Evolutionary conservation across 2,797 vertebrate genomes (phyloP).

Genomic region (Catostomus latipinnis): DNA sequence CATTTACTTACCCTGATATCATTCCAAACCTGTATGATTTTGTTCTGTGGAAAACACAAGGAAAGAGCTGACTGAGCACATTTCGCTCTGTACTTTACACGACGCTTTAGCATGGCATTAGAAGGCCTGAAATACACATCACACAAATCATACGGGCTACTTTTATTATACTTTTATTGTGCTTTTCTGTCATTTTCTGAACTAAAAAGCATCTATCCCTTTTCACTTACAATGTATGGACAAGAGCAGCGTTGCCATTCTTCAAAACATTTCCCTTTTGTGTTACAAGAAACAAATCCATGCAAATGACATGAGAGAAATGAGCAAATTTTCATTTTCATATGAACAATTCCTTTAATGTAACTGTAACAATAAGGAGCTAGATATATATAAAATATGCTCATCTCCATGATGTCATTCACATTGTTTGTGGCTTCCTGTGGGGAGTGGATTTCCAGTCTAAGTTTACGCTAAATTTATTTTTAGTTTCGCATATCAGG

Average conservation of each 20-base stretch:
- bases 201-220: no score
- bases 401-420: slow-evolving; percentile 32
- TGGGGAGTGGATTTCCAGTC: slow-evolving; percentile 54
- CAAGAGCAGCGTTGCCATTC: background rate
- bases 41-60: background rate
- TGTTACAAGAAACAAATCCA: background rate
- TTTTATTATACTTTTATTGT: no score
- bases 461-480: slow-evolving; percentile 60
- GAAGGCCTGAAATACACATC: no score
- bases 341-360: background rate
- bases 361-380: slow-evolving; percentile 21
- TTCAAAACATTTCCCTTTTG: background rate
- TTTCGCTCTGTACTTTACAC: no score
- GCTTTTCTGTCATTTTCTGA: no score
- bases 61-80: background rate
- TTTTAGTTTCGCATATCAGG: slow-evolving; percentile 53
- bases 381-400: slow-evolving; percentile 21
- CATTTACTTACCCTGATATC: background rate
- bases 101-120: no score
- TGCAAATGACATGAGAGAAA: background rate
- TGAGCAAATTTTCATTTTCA: background rate
- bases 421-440: slow-evolving; percentile 53
- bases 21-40: background rate
- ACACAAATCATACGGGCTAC: no score
- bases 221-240: no score